Conservation (phyloP, 2,888 invertebrate genomes). For the Rhaphigaster nebulosa region DNA sequence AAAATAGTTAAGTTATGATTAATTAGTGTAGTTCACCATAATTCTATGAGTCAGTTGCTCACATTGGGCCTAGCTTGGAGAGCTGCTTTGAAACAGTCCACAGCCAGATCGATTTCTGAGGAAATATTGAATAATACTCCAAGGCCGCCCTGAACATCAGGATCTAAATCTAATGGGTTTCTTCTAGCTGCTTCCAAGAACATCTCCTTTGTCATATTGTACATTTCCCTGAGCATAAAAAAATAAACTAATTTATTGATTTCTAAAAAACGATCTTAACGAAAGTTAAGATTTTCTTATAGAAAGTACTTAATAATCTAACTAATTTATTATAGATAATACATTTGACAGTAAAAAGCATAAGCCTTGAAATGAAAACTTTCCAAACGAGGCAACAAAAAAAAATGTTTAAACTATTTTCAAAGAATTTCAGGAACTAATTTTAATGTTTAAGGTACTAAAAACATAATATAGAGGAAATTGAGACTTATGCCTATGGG, state of each 20-base stretch:
- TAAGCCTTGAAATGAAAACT: no score
- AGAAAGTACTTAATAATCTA: not conserved
- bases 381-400: no score
- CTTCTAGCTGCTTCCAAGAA: conserved; percentile 83
- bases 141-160: conserved; percentile 93
- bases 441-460: no score
- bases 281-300: not conserved
- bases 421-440: no score
- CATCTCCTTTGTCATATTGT: conserved; percentile 79
- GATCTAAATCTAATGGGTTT: conserved; percentile 81
- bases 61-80: conserved; percentile 84
- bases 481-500: no score
- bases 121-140: conserved; percentile 96
- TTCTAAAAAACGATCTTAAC: not conserved
- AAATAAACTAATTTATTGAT: not conserved
- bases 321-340: no score
- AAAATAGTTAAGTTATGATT: not conserved
- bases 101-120: conserved; percentile 95
- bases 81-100: conserved; percentile 94
- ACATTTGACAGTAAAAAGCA: no score
- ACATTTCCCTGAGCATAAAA: conserved; percentile 71
- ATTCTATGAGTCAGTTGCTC: conserved; percentile 65
- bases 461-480: no score
- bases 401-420: no score
- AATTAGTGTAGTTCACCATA: not conserved